Percentiles rank a stretch among this genome's conserved stretches.
Evolutionary conservation across 2,888 invertebrate genomes (phyloP).

Genomic region (Apodemia zela): DNA sequence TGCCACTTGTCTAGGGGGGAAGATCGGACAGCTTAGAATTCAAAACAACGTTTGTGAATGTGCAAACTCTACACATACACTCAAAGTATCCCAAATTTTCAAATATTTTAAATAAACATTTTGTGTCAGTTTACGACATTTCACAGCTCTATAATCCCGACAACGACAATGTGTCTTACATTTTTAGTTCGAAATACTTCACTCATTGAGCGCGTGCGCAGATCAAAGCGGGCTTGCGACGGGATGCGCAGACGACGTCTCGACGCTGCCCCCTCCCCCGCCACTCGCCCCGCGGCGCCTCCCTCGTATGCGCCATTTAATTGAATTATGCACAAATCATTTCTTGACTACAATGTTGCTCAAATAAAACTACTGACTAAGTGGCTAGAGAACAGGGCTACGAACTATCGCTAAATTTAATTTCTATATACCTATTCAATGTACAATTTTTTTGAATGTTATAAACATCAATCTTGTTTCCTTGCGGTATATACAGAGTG

Average conservation of each 20-base stretch:
- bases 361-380: neutral
- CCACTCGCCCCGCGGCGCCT: conserved; percentile 24
- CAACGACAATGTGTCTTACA: conserved; percentile 13
- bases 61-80: no score
- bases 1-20: no score
- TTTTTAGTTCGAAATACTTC: conserved; percentile 16
- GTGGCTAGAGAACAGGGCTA: neutral
- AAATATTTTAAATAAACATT: neutral
- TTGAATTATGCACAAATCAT: conserved; percentile 24
- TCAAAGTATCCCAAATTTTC: no score
- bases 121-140: neutral
- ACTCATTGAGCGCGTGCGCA: conserved; percentile 31
- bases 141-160: neutral
- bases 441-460: neutral
- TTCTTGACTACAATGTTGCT: conserved; percentile 7
- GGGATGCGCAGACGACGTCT: conserved; percentile 76
- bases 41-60: no score
- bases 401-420: neutral
- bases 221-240: conserved; percentile 60
- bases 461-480: neutral
- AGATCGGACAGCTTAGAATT: no score
- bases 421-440: neutral
- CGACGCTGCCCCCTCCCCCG: conserved; percentile 41
- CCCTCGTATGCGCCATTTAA: conserved; percentile 23
- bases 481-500: no score